Conservation (phyloP, 2,797 vertebrate species). For the Champsocephalus gunnari region DNA sequence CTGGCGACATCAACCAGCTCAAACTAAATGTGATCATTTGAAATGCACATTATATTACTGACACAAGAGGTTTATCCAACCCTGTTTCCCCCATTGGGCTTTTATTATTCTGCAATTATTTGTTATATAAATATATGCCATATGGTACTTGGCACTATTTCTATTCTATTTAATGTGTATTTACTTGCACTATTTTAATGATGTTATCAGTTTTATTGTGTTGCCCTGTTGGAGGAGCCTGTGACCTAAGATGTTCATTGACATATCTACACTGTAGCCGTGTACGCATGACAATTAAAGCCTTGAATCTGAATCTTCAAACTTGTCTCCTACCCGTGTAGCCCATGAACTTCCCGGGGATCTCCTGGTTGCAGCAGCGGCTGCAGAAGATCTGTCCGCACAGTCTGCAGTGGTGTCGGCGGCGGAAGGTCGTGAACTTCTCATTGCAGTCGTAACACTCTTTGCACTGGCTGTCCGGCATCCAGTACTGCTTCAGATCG, state of each 20-base stretch:
- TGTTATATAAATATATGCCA: too few relatives aligned
- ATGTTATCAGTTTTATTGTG: too few relatives aligned
- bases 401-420: slow-evolving; percentile 96
- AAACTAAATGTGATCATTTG: background rate
- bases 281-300: too few relatives aligned
- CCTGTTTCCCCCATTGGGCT: background rate
- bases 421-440: slow-evolving; percentile 98
- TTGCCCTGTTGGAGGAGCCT: too few relatives aligned
- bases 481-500: slow-evolving; percentile 99
- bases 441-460: slow-evolving; percentile 99
- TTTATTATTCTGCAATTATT: background rate
- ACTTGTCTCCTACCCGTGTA: slow-evolving; percentile 89
- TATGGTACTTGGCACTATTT: too few relatives aligned
- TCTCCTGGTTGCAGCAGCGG: slow-evolving; percentile 99
- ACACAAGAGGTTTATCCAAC: background rate
- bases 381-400: slow-evolving; percentile 99
- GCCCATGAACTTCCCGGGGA: slow-evolving; percentile 99
- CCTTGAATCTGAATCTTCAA: too few relatives aligned
- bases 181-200: too few relatives aligned
- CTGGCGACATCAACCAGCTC: too few relatives aligned
- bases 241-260: too few relatives aligned
- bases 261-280: too few relatives aligned
- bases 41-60: background rate
- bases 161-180: too few relatives aligned
- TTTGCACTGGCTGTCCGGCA: slow-evolving; percentile 99